Percentiles rank a stretch among this genome's conserved stretches.
These are phyloP conservation scores for Hipparchia sbordonii DNA, from an alignment of 2,888 invertebrate species.

Conservation along the genomic window DNA sequence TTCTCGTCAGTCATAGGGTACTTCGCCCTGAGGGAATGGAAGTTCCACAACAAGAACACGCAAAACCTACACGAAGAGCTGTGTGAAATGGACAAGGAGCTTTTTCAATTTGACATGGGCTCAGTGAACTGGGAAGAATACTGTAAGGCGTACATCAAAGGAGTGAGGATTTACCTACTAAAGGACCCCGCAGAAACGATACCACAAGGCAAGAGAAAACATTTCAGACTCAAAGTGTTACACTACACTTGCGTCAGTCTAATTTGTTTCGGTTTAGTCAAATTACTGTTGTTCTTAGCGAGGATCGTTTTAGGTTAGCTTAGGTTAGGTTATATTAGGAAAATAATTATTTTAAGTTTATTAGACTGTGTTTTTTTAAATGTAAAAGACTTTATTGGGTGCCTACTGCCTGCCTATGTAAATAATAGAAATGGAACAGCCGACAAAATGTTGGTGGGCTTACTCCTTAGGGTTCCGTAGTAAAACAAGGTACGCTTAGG, in stretches of 20 bases:
- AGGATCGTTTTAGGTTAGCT: conserved; percentile 24
- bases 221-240: conserved; percentile 46
- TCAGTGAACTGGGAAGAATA: conserved; percentile 87
- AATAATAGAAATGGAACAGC: background rate
- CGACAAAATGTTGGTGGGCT: no score
- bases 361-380: conserved; percentile 8
- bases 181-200: conserved; percentile 89
- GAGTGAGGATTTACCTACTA: conserved; percentile 87
- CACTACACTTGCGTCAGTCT: conserved; percentile 51
- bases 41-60: conserved; percentile 84
- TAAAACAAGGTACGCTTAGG: no score
- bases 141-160: conserved; percentile 86
- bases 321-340: background rate
- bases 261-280: conserved; percentile 45
- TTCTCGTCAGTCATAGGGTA: conserved; percentile 88
- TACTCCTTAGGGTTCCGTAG: no score
- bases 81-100: conserved; percentile 79
- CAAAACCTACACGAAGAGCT: conserved; percentile 79
- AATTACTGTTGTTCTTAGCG: conserved; percentile 48
- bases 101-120: conserved; percentile 86
- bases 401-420: background rate
- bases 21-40: conserved; percentile 89
- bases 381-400: conserved; percentile 5
- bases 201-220: conserved; percentile 80
- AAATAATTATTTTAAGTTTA: conserved; percentile 6